These are phyloP conservation scores for Caenorhabditis sulstoni DNA, from an alignment of 2,888 invertebrate species.

Conservation along the genomic window DNA sequence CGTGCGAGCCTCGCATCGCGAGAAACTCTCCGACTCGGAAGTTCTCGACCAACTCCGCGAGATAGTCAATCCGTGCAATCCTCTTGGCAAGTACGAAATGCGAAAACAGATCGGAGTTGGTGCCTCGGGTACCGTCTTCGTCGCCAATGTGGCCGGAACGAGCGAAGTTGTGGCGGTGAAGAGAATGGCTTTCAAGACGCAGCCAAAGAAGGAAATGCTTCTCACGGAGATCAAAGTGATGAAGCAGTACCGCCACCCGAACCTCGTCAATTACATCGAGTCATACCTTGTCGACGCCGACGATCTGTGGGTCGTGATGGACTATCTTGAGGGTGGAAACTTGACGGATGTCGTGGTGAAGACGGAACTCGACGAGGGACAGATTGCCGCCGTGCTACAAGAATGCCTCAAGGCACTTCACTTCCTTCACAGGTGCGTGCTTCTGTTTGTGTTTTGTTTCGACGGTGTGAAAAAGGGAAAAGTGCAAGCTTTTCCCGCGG, in stretches of 20 bases:
- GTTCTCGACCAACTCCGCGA: constrained; percentile 70
- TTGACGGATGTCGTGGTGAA: constrained; percentile 88
- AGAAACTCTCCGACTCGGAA: constrained; percentile 71
- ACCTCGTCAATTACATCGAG: constrained; percentile 95
- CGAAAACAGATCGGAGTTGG: constrained; percentile 92
- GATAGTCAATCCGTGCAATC: constrained; percentile 85
- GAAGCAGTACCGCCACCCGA: constrained; percentile 93
- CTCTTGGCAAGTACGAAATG: constrained; percentile 88
- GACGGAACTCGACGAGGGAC: constrained; percentile 92
- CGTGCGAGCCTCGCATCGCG: constrained; percentile 63
- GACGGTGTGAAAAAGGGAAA: constrained; percentile 10
- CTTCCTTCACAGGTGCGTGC: constrained; percentile 86
- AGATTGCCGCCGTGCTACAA: constrained; percentile 94
- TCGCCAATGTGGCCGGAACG: constrained; percentile 70
- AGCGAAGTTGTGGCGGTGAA: constrained; percentile 90
- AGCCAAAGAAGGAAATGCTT: constrained; percentile 95
- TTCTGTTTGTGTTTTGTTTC: not conserved
- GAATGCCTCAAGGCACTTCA: constrained; percentile 91
- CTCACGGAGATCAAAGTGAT: constrained; percentile 93
- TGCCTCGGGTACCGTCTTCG: constrained; percentile 79
- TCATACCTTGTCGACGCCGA: constrained; percentile 84
- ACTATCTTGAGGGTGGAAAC: constrained; percentile 92
- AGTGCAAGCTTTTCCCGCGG: constrained; percentile 24
- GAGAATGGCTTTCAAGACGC: constrained; percentile 94
- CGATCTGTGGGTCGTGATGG: constrained; percentile 97